These are phyloP conservation scores for Peromyscus leucopus DNA, from an alignment of 2,113 vertebrate genomes.

Conservation along the genomic window DNA sequence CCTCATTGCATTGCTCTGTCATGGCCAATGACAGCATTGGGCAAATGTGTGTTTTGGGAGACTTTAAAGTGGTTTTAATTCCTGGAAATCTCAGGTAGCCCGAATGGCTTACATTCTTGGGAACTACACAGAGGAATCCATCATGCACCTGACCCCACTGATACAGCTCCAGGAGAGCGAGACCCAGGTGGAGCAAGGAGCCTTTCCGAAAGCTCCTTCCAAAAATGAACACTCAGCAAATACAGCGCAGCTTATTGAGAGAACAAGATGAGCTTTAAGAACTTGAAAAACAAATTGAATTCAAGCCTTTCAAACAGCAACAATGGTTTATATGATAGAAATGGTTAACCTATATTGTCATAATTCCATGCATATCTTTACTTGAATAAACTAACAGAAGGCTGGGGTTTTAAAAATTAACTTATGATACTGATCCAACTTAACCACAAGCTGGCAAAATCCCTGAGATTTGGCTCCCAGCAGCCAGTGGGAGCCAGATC, in stretches of 20 bases:
- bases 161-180: background rate
- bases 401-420: background rate
- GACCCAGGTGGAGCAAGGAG: background rate
- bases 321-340: background rate
- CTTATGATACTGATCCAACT: background rate
- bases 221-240: background rate
- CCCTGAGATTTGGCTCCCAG: background rate
- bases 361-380: background rate
- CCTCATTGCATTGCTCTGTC: background rate
- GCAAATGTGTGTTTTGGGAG: too few relatives aligned
- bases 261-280: background rate
- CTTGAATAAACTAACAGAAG: background rate
- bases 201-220: background rate
- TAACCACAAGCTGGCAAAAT: background rate
- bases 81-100: background rate
- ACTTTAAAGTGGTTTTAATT: background rate
- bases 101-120: background rate
- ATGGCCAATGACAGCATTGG: background rate
- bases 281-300: background rate
- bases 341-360: background rate
- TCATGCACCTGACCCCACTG: background rate
- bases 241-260: too few relatives aligned
- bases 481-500: background rate
- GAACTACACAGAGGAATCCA: background rate
- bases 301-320: background rate